Base-by-base conservation (phyloP, 2,797 vertebrate genomes). In the Pteropus rufus region DNA sequence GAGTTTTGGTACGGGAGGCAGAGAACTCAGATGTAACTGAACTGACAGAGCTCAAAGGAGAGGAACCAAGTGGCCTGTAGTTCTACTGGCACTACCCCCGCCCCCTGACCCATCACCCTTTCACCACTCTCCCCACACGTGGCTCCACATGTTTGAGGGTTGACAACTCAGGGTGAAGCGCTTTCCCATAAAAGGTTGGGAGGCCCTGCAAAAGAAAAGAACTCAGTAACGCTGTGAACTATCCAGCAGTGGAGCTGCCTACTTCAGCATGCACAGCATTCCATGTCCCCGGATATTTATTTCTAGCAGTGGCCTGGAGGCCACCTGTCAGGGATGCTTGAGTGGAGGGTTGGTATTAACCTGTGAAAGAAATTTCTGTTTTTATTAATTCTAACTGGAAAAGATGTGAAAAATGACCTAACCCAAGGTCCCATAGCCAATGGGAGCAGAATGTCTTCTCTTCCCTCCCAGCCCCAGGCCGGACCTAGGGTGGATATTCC, bases 31-130 rank as follows among this genome's bases (percentile, higher is more conserved):
- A 34, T 52, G 52, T 70, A 31, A 36, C 34, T 44, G 89, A 64
- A 31, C 29, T 29, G 65, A 60, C 26, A 2, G 36, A 90, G 36
- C 44, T 83, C 26, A 5, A 64, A 31, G 29, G 3, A 21, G 41
- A 72, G 49, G 29, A 70, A 7, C 36, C 29, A 15, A 6, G 62
- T 19, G n/a, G 10, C 3, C 54, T 41, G 1, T 3, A 7, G 39
- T 6, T 1, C 58, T 39, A 15, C 36, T n/a, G 19, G 26, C 7
- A 10, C 39, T 1, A 10, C 12, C 0, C 0, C 60, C 52, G 7
- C 29, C 19, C 60, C 60, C 10, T 24, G 14, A 26, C 3, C 4
- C 67, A 9, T 36, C 19, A 19, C 7, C 5, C 18, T 23, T 23
- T 15, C 11, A 15, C 21, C n/a, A 64, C 18, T 80, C 29, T n/a